Base-by-base conservation (phyloP, 2,113 vertebrate species). In the Psilopsiagon aurifrons region DNA sequence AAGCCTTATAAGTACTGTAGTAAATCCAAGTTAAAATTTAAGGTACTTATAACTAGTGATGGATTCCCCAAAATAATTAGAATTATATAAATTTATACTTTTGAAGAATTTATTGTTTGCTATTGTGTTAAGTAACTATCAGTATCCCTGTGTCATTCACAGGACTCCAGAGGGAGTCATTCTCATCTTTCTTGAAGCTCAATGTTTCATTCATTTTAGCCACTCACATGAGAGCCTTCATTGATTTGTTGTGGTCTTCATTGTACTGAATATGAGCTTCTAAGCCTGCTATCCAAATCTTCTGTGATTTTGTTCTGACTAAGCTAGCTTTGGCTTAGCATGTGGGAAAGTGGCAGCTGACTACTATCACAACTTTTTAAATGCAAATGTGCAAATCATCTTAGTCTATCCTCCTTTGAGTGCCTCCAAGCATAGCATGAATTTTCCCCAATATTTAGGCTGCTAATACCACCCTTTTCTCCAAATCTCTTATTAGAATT, bases 331-430 rank as follows among this genome's bases (percentile, higher is more conserved):
- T 77, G 64, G 41, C 43, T 91, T 74, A 77, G 35, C 35, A 46
- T 20, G 7, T 11, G 8, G 13, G 12, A 24, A 6, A 24, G 20
- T 6, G 37, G 6, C 11, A 13, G 39, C 27, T 83, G 62, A 39
- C 31, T 76, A 66, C 46, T 81, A 28, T 64, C 25, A 75, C 13
- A 47, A 41, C 23, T 94, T 92, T 73, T 83, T 39, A 18, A 83
- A 89, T 75, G 51, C 39, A 95, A 71, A 88, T 82, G 86, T 46
- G 39, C 75, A 95, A 88, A 92, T 82, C 62, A 95, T 93, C 91
- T 97, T 96, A 92, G 43, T 96, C 92, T 82, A 73, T 95, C 80
- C 76, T 94, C 47, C 77, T 92, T 82, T 55, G 67, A 84, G n/a
- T 88, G 89, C 83, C 81, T 92, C 74, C 55, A 94, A 91, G 68